Evolutionary conservation across 2,797 vertebrate species (phyloP), one percentile per base, ranked within the genome.

Genomic region (Leucoraja ocellata): DNA sequence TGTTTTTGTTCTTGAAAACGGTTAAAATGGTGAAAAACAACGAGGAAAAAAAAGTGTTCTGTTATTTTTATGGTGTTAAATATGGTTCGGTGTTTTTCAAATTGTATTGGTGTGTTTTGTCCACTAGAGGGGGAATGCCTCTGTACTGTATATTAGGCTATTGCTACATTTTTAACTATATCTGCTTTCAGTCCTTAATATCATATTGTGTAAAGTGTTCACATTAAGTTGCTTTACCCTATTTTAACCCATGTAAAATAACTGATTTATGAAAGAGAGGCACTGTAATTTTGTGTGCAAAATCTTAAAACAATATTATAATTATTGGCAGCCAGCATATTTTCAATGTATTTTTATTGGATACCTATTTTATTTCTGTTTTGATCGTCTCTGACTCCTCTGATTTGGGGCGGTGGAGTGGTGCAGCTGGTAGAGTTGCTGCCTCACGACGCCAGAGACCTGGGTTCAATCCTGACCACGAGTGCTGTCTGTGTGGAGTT

Each of bases 91-190:
- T 76, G 68, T 76, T 76, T 54, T 39, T 39, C 39, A n/a, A 58
- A 46, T 46, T 92, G 71, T 76, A 76, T 92, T 92, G 39, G 68
- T 58, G 71, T 54, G 23, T 76, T 92, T 91, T 76, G 58, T 76
- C 90, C 90, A 92, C 90, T 46, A 92, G 90, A 92, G 90, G 90
- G 90, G 74, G 90, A 76, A 54, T 92, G 90, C 25, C 90, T 74
- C 90, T 76, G 23, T 58, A 74, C 90, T 76, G 23, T 58, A 74
- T 6, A 76, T 58, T 76, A 54, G 6, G 46, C 90, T 16, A 46
- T 6, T 76, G 39, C 58, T 76, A 76, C 1, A 28, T 36, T 92
- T 25, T 28, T 28, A 92, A 39, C 39, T 74, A 92, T 39, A 92
- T 74, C 39, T 68, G n/a, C 65, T 32, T 88, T 68, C 63, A 36